Conservation (phyloP, 2,888 invertebrate genomes). For the Leptinotarsa tumamoca region DNA sequence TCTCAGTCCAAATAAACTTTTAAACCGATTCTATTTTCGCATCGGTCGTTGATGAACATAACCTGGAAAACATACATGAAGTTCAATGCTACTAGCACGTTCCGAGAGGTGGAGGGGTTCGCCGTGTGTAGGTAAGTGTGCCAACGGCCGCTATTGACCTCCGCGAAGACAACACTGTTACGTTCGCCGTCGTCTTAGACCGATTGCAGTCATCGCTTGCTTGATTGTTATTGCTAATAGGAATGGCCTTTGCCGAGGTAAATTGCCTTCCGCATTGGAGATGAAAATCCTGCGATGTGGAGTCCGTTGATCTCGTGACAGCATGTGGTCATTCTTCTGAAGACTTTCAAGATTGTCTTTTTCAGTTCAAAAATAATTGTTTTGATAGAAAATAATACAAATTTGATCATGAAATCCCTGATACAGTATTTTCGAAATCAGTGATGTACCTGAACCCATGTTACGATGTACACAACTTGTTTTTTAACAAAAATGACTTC, state of each 20-base stretch:
- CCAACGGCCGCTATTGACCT: slow-evolving; percentile 63
- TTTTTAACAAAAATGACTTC: too few species aligned
- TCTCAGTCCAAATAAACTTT: not conserved
- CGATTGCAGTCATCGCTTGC: slow-evolving; percentile 13
- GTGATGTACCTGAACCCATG: too few species aligned
- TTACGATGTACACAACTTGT: too few species aligned
- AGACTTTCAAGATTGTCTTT: not conserved
- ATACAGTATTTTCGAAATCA: too few species aligned
- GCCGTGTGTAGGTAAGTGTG: slow-evolving; percentile 64
- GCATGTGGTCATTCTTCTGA: not conserved
- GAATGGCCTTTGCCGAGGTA: slow-evolving; percentile 5
- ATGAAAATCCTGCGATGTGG: not conserved
- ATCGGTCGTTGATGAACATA: slow-evolving; percentile 36
- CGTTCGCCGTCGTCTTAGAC: slow-evolving; percentile 43
- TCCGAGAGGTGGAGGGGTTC: slow-evolving; percentile 53
- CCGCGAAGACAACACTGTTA: slow-evolving; percentile 54
- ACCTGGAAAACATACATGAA: slow-evolving; percentile 37
- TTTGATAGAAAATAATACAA: not conserved
- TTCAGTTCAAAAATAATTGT: not conserved
- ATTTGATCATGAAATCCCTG: too few species aligned
- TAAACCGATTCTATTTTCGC: slow-evolving; percentile 18
- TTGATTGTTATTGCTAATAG: slow-evolving; percentile 19
- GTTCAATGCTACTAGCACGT: slow-evolving; percentile 53
- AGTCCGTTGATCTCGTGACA: slow-evolving; percentile 13
- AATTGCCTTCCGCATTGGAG: slow-evolving; percentile 10